A percentile compares a stretch with the other conserved stretches of the same genome.
Conservation (phyloP, 2,113 vertebrate species). For the Lagopus muta region DNA sequence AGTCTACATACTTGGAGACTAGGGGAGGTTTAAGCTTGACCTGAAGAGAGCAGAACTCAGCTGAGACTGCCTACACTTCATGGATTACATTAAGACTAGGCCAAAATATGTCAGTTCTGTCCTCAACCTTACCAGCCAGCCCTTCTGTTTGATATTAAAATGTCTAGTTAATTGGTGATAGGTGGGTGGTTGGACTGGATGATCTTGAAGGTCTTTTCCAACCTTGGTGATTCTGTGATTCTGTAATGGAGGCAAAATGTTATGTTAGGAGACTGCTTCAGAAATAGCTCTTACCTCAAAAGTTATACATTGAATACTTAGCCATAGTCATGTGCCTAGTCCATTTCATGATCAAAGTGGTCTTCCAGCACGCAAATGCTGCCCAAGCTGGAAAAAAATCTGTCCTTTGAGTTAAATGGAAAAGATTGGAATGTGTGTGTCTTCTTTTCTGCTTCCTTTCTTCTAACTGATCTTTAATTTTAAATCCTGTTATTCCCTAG, state of each 20-base stretch:
- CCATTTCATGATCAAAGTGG: neutral
- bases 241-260: neutral
- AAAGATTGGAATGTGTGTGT: neutral
- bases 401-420: neutral
- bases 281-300: neutral
- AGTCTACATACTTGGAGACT: rapidly evolving
- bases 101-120: neutral
- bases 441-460: neutral
- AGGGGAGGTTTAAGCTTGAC: neutral
- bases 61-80: neutral
- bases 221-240: too few relatives aligned
- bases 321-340: too few relatives aligned
- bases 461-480: neutral
- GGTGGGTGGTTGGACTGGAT: too few relatives aligned
- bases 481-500: neutral
- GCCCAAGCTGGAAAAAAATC: neutral
- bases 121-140: neutral
- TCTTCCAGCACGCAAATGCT: neutral
- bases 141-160: neutral
- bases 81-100: neutral
- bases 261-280: neutral
- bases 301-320: neutral
- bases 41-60: neutral
- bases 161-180: too few relatives aligned
- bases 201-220: too few relatives aligned